Conservation (phyloP, 2,797 vertebrate genomes). For the Centroberyx gerrardi region DNA sequence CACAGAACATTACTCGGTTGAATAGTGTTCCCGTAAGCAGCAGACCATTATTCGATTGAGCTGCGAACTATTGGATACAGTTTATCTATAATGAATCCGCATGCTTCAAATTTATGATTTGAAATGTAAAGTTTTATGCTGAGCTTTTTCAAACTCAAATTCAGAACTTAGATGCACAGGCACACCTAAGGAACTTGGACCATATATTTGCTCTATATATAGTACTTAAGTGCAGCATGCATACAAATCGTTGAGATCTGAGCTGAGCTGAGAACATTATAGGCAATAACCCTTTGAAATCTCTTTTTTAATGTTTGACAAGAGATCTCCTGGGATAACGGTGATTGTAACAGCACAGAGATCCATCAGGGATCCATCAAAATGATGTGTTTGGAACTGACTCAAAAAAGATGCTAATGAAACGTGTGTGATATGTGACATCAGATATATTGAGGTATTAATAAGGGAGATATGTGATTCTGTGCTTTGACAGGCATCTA, state of each 20-base stretch:
- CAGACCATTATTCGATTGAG: neutral
- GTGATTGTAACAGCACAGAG: constrained; percentile 12
- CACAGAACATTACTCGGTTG: constrained; percentile 23
- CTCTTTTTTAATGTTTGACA: constrained; percentile 16
- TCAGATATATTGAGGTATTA: too few relatives aligned
- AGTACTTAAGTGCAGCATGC: too few relatives aligned
- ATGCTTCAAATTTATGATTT: constrained; percentile 23
- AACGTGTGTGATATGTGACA: too few relatives aligned
- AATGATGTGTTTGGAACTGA: neutral
- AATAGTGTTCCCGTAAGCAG: constrained; percentile 15
- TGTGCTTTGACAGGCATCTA: too few relatives aligned
- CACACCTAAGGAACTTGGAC: neutral
- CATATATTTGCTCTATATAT: neutral
- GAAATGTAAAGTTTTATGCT: constrained; percentile 13
- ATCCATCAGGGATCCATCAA: constrained; percentile 2
- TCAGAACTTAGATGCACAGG: constrained; percentile 1
- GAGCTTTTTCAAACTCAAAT: constrained; percentile 26
- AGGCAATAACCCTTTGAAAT: constrained; percentile 17
- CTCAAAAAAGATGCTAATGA: too few relatives aligned
- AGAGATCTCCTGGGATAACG: neutral
- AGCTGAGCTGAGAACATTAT: neutral
- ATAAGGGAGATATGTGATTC: too few relatives aligned
- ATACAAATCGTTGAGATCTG: neutral
- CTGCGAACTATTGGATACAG: constrained; percentile 3
- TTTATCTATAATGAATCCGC: constrained; percentile 24